A percentile compares a stretch with the other conserved stretches of the same genome.
These are phyloP conservation scores for Tetrao urogallus DNA, from an alignment of 2,113 vertebrate genomes.

Conservation along the genomic window DNA sequence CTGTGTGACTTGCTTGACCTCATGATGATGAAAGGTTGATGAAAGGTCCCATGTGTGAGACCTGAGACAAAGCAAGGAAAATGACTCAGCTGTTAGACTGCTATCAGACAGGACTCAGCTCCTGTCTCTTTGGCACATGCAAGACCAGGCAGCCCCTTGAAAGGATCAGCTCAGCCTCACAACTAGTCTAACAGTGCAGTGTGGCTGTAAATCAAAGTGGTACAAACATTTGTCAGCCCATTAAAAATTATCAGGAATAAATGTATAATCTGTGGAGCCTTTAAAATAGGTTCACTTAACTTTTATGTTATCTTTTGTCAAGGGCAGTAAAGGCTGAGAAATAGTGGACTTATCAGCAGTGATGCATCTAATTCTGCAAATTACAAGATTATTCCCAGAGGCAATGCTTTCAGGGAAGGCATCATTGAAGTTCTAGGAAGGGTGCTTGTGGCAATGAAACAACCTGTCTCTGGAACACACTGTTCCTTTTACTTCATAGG, in stretches of 20 bases:
- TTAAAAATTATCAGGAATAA: neutral
- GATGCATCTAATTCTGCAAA: neutral
- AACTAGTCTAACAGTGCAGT: neutral
- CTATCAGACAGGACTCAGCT: neutral
- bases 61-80: neutral
- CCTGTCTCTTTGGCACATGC: neutral
- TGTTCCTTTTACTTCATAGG: neutral
- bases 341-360: neutral
- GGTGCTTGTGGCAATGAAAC: neutral
- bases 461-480: neutral
- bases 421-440: neutral
- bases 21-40: neutral
- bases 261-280: neutral
- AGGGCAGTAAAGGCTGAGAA: neutral
- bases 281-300: neutral
- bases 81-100: neutral
- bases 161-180: neutral
- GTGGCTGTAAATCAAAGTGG: neutral
- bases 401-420: constrained; percentile 23
- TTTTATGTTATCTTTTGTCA: neutral
- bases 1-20: neutral
- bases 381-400: neutral
- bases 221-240: neutral
- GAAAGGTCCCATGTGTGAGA: neutral
- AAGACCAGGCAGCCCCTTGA: neutral